Conservation (phyloP, 2,797 vertebrate species). For the Oryzias sinensis region DNA sequence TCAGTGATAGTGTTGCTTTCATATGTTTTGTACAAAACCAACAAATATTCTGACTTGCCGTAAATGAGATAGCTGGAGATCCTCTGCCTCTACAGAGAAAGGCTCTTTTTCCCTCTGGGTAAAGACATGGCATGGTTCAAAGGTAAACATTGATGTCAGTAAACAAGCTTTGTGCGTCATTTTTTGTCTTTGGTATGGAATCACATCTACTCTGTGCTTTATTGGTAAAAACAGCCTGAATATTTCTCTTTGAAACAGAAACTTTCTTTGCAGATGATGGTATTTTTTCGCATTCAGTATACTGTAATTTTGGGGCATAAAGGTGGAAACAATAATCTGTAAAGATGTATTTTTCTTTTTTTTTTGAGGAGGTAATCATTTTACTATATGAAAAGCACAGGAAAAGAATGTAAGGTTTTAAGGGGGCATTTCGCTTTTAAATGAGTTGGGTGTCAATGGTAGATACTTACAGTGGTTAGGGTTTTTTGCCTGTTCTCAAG, state of each 20-base stretch:
- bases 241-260: constrained; percentile 41
- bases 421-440: constrained; percentile 39
- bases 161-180: constrained; percentile 45
- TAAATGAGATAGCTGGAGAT: constrained; percentile 24
- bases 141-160: constrained; percentile 66
- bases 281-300: constrained; percentile 44
- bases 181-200: constrained; percentile 38
- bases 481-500: constrained; percentile 16
- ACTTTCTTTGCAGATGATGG: constrained; percentile 55
- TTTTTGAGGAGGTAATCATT: constrained; percentile 38
- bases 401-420: constrained; percentile 67
- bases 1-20: constrained; percentile 46
- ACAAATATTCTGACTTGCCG: constrained; percentile 30
- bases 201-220: constrained; percentile 47
- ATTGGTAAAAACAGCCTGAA: constrained; percentile 47
- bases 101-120: constrained; percentile 21
- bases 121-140: constrained; percentile 25
- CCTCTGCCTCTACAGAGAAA: constrained; percentile 23
- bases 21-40: constrained; percentile 35
- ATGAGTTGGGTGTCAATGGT: constrained; percentile 1
- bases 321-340: constrained; percentile 50
- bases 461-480: background rate
- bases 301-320: constrained; percentile 30
- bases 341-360: constrained; percentile 43
- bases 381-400: constrained; percentile 58